Evolutionary conservation across 2,113 vertebrate species (phyloP), one percentile per base, ranked within the genome.

Genomic region (Cisticola juncidis): DNA sequence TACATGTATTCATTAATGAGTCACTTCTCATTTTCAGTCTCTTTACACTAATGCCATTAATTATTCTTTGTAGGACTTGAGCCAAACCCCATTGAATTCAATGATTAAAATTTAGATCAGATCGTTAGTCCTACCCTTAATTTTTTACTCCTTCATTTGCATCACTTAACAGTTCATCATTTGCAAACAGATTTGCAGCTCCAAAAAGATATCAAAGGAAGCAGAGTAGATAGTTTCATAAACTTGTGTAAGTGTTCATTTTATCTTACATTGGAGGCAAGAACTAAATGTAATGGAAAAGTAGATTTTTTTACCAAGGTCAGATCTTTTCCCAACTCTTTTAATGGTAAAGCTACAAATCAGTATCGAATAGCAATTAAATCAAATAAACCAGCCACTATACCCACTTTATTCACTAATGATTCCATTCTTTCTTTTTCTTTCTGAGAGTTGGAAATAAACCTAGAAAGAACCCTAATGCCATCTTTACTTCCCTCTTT

Each of bases 1-100:
- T 94, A 86, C 64, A 24, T 9, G 64, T 81, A 88, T 88, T 93
- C 88, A 88, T 86, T 92, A 86, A 88, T 71, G 86, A 95, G 88
- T 92, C 92, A 89, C 77, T 94, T 94, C 88, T 95, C 80, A 91
- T 95, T 88, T 93, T 97, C 92, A 95, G 68, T 68, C 76, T 86
- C 80, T 92, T 90, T 92, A 92, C 68, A 86, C 80, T 92, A 97
- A 95, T 94, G 84, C 80, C 92, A 96, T 95, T 92, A 95, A 93
- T 96, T 94, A 94, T 91, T 89, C 89, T 94, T 92, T n/a, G 70
- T 48, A 89, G 77, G 88, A 88, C 65, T 56, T 78, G 60, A 93
- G 91, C 82, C 92, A 96, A 81, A 88, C 5, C 64, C 48, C 88
- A 88, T 51, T 93, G 76, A 93, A 92, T 68, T 85, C 14, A 61